These are phyloP conservation scores for Capromys pilorides DNA, from an alignment of 2,797 vertebrate species.

Conservation along the genomic window DNA sequence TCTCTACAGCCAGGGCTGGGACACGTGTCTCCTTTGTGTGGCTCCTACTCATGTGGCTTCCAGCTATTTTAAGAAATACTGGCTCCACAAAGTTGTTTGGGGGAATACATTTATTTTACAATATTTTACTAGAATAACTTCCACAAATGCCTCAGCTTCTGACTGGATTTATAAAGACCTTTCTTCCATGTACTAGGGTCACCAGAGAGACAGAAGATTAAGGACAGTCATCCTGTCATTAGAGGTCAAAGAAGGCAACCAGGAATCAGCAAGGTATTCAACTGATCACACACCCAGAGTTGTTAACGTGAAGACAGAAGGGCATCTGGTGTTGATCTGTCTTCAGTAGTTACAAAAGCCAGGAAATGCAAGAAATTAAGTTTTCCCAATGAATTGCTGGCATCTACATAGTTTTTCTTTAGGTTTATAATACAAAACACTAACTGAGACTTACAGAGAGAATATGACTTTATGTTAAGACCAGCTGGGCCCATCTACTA, in stretches of 20 bases:
- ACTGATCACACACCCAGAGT: background rate
- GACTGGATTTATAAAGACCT: background rate
- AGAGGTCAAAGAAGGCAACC: background rate
- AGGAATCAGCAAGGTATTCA: background rate
- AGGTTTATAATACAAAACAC: background rate
- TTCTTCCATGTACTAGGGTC: background rate
- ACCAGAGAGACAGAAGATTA: background rate
- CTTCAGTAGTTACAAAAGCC: background rate
- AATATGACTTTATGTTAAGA: background rate
- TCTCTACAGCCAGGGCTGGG: background rate
- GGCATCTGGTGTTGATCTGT: background rate
- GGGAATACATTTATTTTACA: background rate
- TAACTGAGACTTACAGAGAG: background rate
- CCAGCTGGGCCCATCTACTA: slow-evolving; percentile 24
- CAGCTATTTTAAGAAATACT: background rate
- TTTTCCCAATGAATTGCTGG: background rate
- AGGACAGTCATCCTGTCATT: background rate
- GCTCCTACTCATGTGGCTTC: background rate
- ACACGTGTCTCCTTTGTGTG: background rate
- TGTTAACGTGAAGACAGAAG: background rate
- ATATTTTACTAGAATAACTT: background rate
- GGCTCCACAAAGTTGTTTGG: background rate
- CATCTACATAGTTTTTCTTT: background rate
- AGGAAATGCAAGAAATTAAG: background rate
- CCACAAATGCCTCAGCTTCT: background rate